Evolutionary conservation across 2,797 vertebrate species (phyloP).

Genomic region (Enteromius argenteus): DNA sequence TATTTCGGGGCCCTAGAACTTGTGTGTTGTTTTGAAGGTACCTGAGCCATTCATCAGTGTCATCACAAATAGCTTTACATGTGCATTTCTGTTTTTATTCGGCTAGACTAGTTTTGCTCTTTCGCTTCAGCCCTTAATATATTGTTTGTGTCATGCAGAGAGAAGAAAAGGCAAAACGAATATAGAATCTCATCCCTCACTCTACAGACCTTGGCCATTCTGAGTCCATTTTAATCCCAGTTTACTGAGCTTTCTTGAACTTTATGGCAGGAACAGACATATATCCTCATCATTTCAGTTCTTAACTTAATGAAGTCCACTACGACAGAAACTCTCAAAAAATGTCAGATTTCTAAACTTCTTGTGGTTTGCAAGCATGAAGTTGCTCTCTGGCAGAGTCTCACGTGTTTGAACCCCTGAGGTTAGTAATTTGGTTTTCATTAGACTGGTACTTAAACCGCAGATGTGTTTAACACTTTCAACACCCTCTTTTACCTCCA

Average conservation of each 20-base stretch:
- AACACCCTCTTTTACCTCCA: conserved; percentile 6
- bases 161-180: conserved; percentile 40
- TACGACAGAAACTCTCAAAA: not conserved
- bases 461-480: conserved; percentile 35
- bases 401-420: not conserved
- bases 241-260: conserved; percentile 15
- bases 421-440: conserved; percentile 11
- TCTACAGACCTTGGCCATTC: conserved; percentile 27
- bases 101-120: conserved; percentile 6
- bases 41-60: conserved; percentile 35
- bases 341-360: conserved; percentile 16
- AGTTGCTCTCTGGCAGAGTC: not conserved
- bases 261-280: conserved; percentile 5
- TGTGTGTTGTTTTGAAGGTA: conserved; percentile 23
- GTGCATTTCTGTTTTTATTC: conserved; percentile 5
- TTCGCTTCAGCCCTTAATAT: conserved; percentile 8
- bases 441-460: not conserved
- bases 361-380: not conserved
- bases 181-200: conserved; percentile 48
- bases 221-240: conserved; percentile 53
- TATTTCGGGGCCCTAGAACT: conserved; percentile 14
- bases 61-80: conserved; percentile 9
- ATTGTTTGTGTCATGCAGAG: conserved; percentile 39
- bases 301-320: not conserved
- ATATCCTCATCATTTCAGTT: conserved; percentile 9